These are phyloP conservation scores for Halcyon chelicuti DNA, from an alignment of 2,797 vertebrate species.

Conservation along the genomic window DNA sequence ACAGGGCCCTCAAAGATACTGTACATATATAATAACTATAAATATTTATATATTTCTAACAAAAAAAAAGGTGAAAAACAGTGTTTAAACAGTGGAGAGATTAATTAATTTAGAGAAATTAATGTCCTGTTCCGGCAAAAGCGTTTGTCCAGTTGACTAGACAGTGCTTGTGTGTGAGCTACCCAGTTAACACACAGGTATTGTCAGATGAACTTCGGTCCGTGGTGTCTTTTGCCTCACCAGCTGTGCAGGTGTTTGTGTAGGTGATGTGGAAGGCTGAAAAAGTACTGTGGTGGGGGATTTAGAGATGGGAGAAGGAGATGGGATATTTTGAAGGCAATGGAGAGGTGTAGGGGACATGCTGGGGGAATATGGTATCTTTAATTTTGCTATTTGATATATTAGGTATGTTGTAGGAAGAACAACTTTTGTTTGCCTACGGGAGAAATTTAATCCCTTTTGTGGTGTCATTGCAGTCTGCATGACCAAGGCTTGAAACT, in stretches of 20 bases:
- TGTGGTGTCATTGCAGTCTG: neutral
- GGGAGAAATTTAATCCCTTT: neutral
- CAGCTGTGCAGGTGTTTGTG: neutral
- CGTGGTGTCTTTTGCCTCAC: neutral
- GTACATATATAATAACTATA: neutral
- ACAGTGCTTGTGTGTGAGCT: rapidly evolving
- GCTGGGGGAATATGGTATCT: neutral
- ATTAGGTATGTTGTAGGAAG: neutral
- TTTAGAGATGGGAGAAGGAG: neutral
- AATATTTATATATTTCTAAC: neutral
- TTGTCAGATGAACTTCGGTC: neutral
- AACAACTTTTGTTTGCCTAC: neutral
- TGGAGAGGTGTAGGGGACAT: rapidly evolving
- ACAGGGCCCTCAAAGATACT: neutral
- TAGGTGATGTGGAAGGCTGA: neutral
- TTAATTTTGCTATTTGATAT: neutral
- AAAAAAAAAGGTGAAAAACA: neutral
- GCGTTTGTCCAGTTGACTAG: neutral
- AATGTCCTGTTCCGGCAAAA: neutral
- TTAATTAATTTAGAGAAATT: no score
- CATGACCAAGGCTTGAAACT: neutral
- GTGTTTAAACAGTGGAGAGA: neutral
- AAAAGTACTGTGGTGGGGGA: neutral
- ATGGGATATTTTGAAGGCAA: neutral
- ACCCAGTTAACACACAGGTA: neutral